These are phyloP conservation scores for Halcyon leucocephala DNA, from an alignment of 2,797 vertebrate genomes.

Conservation along the genomic window DNA sequence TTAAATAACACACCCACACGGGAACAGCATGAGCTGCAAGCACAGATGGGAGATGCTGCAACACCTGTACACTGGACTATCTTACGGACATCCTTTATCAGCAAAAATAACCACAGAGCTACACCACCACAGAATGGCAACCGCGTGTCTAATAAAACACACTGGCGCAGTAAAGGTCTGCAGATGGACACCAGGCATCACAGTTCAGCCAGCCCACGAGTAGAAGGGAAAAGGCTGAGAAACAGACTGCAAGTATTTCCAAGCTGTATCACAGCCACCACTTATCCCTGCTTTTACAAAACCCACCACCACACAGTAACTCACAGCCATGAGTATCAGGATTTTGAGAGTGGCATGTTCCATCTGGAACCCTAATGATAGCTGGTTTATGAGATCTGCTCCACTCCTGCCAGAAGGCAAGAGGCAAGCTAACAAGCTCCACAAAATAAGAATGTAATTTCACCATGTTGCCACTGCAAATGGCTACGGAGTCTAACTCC, in stretches of 20 bases:
- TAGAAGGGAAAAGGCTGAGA: background rate
- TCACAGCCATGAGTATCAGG: fast-evolving
- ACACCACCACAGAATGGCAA: background rate
- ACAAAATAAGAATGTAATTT: background rate
- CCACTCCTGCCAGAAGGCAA: background rate
- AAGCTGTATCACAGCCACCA: background rate
- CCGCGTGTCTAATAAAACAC: background rate
- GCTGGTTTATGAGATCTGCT: background rate
- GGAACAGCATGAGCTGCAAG: background rate
- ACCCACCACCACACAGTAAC: background rate
- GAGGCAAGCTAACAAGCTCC: background rate
- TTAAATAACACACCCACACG: background rate
- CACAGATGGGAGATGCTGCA: fast-evolving
- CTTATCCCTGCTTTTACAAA: background rate
- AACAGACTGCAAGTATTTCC: background rate
- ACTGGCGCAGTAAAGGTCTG: fast-evolving
- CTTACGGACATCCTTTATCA: background rate
- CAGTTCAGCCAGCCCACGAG: background rate
- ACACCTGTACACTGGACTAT: background rate
- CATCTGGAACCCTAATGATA: background rate
- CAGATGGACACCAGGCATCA: fast-evolving
- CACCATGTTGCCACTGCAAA: background rate
- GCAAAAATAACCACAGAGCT: background rate
- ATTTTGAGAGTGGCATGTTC: background rate
- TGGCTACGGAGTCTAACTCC: background rate